phyloP scores from a whole-genome alignment of 92 coral and sea anemone genomes.

The Actinernus sp. region DNA sequence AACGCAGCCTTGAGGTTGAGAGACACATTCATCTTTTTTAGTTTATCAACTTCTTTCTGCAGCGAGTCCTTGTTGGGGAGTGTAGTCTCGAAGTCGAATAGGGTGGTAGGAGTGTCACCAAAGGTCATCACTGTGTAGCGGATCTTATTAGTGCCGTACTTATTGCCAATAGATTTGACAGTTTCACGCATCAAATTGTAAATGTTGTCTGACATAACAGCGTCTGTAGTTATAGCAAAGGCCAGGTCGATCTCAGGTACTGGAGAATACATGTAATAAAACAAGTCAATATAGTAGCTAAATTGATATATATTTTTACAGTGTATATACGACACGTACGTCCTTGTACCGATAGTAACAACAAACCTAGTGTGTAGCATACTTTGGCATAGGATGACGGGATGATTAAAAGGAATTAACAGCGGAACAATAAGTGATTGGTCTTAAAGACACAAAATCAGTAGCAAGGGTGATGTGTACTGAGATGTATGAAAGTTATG shows the following conservation, averaged over 20 bases:
- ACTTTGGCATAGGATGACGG: no score
- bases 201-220: constrained; percentile 1
- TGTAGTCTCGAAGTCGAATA: constrained; percentile 19
- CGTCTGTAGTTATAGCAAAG: constrained; percentile 26
- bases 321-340: neutral
- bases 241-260: constrained; percentile 28
- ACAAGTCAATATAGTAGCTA: no score
- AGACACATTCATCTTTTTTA: constrained; percentile 1
- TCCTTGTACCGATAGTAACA: no score
- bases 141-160: constrained; percentile 10
- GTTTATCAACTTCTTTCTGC: constrained; percentile 4
- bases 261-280: neutral
- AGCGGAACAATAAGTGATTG: no score
- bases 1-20: constrained; percentile 10
- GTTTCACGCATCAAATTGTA: constrained; percentile 30
- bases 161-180: constrained; percentile 16
- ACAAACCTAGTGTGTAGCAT: no score
- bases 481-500: no score
- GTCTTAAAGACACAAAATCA: no score
- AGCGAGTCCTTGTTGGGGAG: constrained; percentile 16
- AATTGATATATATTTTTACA: no score
- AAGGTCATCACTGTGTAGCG: constrained; percentile 16
- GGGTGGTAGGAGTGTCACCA: constrained; percentile 9
- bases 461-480: no score
- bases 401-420: no score